Percentiles rank a stretch among this genome's conserved stretches.
phyloP scores from a whole-genome alignment of 2,888 invertebrate genomes.

The Aleiodes leptofemur region DNA sequence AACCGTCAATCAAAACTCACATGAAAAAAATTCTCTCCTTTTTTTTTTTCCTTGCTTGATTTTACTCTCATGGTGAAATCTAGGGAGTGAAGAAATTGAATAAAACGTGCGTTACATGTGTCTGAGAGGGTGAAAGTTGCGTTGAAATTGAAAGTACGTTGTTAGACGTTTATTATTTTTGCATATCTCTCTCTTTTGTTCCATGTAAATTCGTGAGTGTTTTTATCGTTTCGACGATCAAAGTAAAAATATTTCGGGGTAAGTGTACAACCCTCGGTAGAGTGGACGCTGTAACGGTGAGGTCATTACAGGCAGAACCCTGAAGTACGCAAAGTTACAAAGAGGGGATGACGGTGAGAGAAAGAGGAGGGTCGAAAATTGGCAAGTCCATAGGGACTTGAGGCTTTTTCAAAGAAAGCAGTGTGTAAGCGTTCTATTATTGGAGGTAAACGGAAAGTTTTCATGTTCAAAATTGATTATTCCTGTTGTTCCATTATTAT shows the following conservation, averaged over 20 bases:
- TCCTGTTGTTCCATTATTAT: no score
- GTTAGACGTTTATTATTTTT: conserved; percentile 1
- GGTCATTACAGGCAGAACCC: conserved; percentile 20
- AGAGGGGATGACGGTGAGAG: conserved; percentile 2
- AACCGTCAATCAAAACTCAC: no score
- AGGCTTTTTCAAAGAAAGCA: neutral
- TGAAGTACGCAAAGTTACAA: neutral
- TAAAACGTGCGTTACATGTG: conserved; percentile 1
- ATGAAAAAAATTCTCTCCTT: neutral
- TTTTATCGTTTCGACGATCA: conserved; percentile 29
- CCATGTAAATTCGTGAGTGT: conserved; percentile 10
- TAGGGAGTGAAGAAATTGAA: neutral
- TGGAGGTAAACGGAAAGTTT: neutral
- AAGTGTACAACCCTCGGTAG: neutral
- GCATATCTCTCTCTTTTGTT: neutral
- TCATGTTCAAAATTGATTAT: no score
- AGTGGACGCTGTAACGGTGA: conserved; percentile 5
- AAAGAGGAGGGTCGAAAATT: conserved; percentile 6
- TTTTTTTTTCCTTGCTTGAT: neutral
- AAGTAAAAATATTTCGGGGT: conserved; percentile 33
- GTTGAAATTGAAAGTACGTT: conserved; percentile 7
- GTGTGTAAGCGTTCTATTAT: conserved; percentile 1
- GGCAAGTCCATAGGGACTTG: neutral
- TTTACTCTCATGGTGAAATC: neutral
- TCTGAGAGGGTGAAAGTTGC: conserved; percentile 11